Evolutionary conservation across 2,888 invertebrate species (phyloP), one percentile per base, ranked within the genome.

Genomic region (Drosophila pegasa): DNA sequence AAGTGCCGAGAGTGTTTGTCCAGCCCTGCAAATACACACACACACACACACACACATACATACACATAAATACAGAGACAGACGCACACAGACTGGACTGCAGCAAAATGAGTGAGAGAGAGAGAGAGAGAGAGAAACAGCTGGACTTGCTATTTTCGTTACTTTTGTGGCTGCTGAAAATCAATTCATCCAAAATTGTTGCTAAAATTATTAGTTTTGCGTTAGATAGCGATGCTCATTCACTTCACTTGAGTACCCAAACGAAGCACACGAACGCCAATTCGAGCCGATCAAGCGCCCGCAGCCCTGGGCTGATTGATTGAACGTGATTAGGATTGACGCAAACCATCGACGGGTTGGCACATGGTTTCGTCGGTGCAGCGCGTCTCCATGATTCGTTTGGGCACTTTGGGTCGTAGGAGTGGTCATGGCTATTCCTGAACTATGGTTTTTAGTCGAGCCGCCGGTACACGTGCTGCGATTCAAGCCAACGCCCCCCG

Each of bases 351-450:
- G 71, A 73, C 69, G 74, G 72, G 57, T 65, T 65, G 58, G 61
- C 50, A 43, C 57, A 27, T 67, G 54, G 62, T 73, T 75, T 70
- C 54, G 66, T 72, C 63, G 54, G 35, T 64, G 57, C 59, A 68
- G 52, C 63, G 75, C 61, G 63, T 71, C 71, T 40, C 61, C 55
- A 56, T 74, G 70, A 84, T 82, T 89, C 91, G 91, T 86, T 91
- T 91, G 92, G 90, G 91, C 86, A 87, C 72, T 86, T 85, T 88
- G 86, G 88, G 91, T 90, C 87, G 88, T 89, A 90, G 90, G 87
- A 92, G 90, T 92, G 92, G 89, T 85, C 92, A 92, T 92, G 90
- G 89, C 91, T 92, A 92, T 91, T 90, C 88, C 92, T 91, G 82
- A 91, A 92, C 91, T 91, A 91, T 89, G 73, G 87, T 90, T 91